A percentile compares a stretch with the other conserved stretches of the same genome.
Evolutionary conservation across 2,113 vertebrate genomes (phyloP).

Genomic region (Scartelaos histophorus): DNA sequence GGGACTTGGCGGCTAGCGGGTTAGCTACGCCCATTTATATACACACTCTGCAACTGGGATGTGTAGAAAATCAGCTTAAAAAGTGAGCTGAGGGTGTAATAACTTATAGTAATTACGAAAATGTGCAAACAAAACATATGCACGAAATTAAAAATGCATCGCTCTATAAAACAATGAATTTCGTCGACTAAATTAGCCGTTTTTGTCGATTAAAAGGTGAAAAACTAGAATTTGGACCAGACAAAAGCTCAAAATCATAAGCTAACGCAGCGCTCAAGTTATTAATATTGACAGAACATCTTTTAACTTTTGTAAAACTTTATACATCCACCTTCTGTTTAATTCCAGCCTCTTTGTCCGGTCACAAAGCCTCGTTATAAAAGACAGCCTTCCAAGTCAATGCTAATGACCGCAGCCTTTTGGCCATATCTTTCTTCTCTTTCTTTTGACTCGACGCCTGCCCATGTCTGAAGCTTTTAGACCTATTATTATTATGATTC

Average conservation of each 20-base stretch:
- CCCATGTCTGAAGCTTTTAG: slow-evolving; percentile 47
- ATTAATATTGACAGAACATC: background rate
- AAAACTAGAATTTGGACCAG: too few relatives aligned
- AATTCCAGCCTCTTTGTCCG: slow-evolving; percentile 12
- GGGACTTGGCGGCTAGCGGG: too few relatives aligned
- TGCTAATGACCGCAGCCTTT: slow-evolving; percentile 24
- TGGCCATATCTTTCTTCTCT: slow-evolving; percentile 21
- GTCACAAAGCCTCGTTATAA: slow-evolving; percentile 30
- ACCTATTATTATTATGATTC: slow-evolving; percentile 27
- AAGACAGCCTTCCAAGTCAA: slow-evolving; percentile 28
- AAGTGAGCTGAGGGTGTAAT: background rate
- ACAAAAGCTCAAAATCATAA: too few relatives aligned
- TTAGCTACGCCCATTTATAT: too few relatives aligned
- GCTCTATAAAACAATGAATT: too few relatives aligned
- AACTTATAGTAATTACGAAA: background rate
- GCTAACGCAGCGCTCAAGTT: too few relatives aligned
- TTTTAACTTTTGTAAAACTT: slow-evolving; percentile 11
- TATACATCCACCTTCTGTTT: slow-evolving; percentile 4
- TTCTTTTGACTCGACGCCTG: slow-evolving; percentile 23
- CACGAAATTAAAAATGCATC: too few relatives aligned
- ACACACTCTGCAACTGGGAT: too few relatives aligned
- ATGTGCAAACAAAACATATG: too few relatives aligned
- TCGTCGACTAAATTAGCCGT: too few relatives aligned
- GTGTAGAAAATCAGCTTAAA: background rate
- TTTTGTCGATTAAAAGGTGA: too few relatives aligned